Evolutionary conservation across 2,888 invertebrate genomes (phyloP).

Genomic region (Exocentrus adspersus): DNA sequence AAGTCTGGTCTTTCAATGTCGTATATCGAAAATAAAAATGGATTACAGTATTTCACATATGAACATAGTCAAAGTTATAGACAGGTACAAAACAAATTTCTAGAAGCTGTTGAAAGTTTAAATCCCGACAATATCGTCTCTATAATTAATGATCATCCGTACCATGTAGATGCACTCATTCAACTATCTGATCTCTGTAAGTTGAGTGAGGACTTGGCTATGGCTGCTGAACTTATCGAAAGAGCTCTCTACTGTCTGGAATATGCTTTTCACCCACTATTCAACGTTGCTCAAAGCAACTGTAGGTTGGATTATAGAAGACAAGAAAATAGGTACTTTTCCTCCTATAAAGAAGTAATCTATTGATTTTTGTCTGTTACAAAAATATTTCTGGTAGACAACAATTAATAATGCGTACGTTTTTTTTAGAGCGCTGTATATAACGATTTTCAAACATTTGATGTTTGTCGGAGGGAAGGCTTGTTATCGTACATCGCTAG

Average conservation of each 20-base stretch:
- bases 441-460: constrained; percentile 84
- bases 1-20: constrained; percentile 81
- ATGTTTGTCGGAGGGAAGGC: constrained; percentile 81
- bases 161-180: constrained; percentile 82
- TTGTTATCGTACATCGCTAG: constrained; percentile 87
- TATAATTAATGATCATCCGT: constrained; percentile 78
- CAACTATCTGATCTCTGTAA: constrained; percentile 84
- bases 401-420: background rate
- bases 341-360: no score
- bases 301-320: constrained; percentile 80
- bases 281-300: constrained; percentile 78
- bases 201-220: constrained; percentile 80
- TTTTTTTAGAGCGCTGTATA: constrained; percentile 74
- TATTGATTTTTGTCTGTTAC: no score
- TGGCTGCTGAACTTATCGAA: constrained; percentile 83
- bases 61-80: constrained; percentile 81
- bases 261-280: constrained; percentile 81
- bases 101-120: constrained; percentile 80
- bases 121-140: constrained; percentile 82
- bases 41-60: constrained; percentile 74
- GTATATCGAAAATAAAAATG: constrained; percentile 66
- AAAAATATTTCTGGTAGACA: no score
- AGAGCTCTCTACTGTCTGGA: constrained; percentile 81
- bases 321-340: constrained; percentile 77
- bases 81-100: constrained; percentile 77